These are phyloP conservation scores for Apostichopus leukothele DNA, from an alignment of 53 echinoderm and acorn worm genomes.

Conservation along the genomic window DNA sequence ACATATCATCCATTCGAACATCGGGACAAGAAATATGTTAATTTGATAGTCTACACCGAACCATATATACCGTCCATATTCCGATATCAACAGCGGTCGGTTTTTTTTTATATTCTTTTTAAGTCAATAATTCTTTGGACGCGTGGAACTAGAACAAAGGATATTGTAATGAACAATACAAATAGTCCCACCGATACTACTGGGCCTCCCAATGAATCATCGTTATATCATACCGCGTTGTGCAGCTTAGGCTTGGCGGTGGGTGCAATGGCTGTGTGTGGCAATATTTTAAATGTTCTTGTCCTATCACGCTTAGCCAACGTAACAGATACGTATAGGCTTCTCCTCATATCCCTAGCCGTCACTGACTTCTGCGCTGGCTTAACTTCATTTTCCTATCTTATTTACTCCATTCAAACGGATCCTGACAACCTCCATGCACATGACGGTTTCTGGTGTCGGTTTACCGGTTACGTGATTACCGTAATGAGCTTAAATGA, in stretches of 20 bases:
- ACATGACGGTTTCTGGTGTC: constrained; percentile 26
- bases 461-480: neutral
- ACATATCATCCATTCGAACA: no score
- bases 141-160: neutral
- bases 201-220: neutral
- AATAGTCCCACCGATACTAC: neutral
- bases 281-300: constrained; percentile 4
- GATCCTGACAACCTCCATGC: neutral
- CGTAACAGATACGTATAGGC: constrained; percentile 10
- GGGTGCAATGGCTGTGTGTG: neutral
- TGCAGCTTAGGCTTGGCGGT: constrained; percentile 3
- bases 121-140: neutral
- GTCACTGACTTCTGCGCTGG: constrained; percentile 21
- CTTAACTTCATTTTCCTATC: neutral
- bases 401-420: constrained; percentile 24
- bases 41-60: no score
- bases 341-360: constrained; percentile 15
- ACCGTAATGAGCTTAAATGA: constrained; percentile 12
- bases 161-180: neutral
- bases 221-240: neutral
- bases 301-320: constrained; percentile 25
- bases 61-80: no score
- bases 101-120: neutral
- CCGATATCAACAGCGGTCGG: no score
- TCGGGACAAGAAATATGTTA: no score